Evolutionary conservation across 2,113 vertebrate species (phyloP).

Genomic region (Oxyruncus cristatus): DNA sequence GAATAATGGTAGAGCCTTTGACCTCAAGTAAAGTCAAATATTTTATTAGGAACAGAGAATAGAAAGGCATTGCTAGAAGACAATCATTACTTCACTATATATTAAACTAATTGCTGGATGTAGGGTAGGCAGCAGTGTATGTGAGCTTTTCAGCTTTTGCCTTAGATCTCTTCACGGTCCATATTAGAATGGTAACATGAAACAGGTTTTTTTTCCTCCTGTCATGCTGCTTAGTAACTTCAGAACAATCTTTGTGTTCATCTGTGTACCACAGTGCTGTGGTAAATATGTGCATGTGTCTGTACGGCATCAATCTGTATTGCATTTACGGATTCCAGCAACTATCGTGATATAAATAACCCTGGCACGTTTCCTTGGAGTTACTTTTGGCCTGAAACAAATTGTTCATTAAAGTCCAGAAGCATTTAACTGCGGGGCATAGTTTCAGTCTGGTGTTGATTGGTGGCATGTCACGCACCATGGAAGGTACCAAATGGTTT

Average conservation of each 20-base stretch:
- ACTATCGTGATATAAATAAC: not conserved
- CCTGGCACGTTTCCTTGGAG: not conserved
- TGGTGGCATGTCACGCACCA: not conserved
- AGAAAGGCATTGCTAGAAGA: not conserved
- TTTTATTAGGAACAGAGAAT: not conserved
- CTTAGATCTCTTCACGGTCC: not conserved
- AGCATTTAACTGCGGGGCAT: not conserved
- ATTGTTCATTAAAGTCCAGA: not conserved
- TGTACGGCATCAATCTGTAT: not conserved
- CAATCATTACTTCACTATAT: not conserved
- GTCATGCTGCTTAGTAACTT: not conserved
- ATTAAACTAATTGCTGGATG: not conserved
- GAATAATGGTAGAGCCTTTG: not conserved
- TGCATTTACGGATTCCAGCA: not conserved
- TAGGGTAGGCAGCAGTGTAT: not conserved
- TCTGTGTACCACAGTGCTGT: not conserved
- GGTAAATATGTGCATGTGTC: not conserved
- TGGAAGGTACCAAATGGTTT: not conserved
- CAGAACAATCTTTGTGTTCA: not conserved
- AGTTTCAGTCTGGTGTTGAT: not conserved
- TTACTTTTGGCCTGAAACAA: not conserved
- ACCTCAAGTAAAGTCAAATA: not conserved
- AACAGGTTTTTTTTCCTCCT: not conserved
- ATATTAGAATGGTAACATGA: not conserved
- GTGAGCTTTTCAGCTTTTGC: not conserved